A percentile compares a stretch with the other conserved stretches of the same genome.
phyloP scores from a whole-genome alignment of 1,140 invertebrate genomes.

The Eumeta japonica region DNA sequence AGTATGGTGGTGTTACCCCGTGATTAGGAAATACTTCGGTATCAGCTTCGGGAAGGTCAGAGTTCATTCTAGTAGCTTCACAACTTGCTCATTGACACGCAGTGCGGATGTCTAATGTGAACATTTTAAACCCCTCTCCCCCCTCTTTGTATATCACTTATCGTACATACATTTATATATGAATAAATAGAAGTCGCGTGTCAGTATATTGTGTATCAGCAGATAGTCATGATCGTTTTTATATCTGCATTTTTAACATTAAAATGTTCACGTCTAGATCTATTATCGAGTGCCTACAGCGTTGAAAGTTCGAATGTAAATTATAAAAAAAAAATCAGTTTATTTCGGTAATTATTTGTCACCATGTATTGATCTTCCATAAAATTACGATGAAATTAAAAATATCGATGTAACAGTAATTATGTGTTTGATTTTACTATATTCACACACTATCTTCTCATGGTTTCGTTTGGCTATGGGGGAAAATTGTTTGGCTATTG shows the following conservation, averaged over 20 bases:
- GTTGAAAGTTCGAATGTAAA: conserved; percentile 53
- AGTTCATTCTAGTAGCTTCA: conserved; percentile 46
- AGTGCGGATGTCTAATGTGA: conserved; percentile 41
- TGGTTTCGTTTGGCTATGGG: too few relatives aligned
- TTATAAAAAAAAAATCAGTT: conserved; percentile 55
- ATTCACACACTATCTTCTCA: too few relatives aligned
- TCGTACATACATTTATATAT: too few relatives aligned
- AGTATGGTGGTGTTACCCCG: conserved; percentile 43
- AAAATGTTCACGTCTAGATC: conserved; percentile 53
- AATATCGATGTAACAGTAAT: conserved; percentile 54
- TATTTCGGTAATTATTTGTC: conserved; percentile 55
- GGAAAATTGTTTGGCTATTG: too few relatives aligned
- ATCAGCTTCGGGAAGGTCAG: conserved; percentile 38
- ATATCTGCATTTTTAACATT: conserved; percentile 45
- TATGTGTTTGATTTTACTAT: conserved; percentile 48
- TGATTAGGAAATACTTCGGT: conserved; percentile 42
- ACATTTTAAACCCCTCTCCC: conserved; percentile 47
- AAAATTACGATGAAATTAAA: conserved; percentile 58
- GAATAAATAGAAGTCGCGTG: conserved; percentile 45
- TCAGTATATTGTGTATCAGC: conserved; percentile 43
- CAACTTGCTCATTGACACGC: conserved; percentile 33
- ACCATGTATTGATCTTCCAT: conserved; percentile 58
- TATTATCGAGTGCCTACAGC: conserved; percentile 57
- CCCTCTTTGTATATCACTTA: too few relatives aligned
- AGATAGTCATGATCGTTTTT: conserved; percentile 38